These are phyloP conservation scores for Ranitomeya imitator DNA, from an alignment of 2,113 vertebrate species.

Conservation along the genomic window DNA sequence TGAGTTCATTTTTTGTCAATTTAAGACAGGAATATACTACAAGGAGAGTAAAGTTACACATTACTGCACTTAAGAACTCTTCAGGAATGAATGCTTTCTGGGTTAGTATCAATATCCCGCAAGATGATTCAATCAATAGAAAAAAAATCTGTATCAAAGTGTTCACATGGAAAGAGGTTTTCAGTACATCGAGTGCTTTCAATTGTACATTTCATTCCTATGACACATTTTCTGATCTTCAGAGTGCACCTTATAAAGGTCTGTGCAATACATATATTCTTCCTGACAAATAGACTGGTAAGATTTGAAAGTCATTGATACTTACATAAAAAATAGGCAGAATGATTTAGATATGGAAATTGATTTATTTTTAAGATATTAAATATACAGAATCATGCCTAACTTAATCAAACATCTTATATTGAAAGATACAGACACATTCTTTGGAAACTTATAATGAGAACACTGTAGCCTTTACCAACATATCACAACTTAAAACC, in stretches of 20 bases:
- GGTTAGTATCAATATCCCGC: not conserved
- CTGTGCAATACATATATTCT: conserved; percentile 23
- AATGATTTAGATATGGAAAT: not conserved
- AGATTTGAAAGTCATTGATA: not conserved
- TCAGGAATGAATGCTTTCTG: not conserved
- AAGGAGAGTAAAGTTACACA: not conserved
- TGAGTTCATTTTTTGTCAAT: not conserved
- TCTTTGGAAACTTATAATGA: no score
- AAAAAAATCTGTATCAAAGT: conserved; percentile 19
- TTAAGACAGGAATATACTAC: not conserved
- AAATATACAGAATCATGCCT: not conserved
- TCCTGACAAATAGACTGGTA: not conserved
- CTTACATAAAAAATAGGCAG: not conserved
- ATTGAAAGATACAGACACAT: no score
- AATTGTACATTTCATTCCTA: conserved; percentile 20
- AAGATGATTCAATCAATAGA: conserved; percentile 18
- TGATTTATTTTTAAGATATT: not conserved
- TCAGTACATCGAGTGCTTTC: conserved; percentile 4
- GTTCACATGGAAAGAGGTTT: not conserved
- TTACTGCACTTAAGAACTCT: not conserved
- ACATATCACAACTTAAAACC: no score
- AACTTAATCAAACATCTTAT: not conserved
- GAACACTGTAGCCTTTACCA: no score
- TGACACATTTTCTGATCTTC: conserved; percentile 3
- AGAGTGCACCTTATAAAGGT: conserved; percentile 6